These are phyloP conservation scores for Masticophis lateralis DNA, from an alignment of 2,797 vertebrate species.

Conservation along the genomic window DNA sequence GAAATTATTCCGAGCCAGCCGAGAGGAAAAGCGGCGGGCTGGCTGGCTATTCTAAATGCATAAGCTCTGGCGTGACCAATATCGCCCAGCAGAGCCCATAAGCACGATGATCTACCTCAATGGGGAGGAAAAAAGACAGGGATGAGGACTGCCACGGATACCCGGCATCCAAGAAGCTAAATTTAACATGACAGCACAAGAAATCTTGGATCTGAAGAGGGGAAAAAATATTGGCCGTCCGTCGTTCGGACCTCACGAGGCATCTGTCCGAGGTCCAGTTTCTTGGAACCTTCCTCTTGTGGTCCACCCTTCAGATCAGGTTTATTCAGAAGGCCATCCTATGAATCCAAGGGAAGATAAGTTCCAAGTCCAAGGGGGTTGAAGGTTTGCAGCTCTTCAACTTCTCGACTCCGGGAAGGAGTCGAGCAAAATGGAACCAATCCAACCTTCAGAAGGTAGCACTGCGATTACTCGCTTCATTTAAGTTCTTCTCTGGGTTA, in stretches of 20 bases:
- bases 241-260: neutral
- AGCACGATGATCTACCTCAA: slow-evolving; percentile 47
- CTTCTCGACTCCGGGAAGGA: neutral
- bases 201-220: neutral
- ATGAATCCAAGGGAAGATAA: neutral
- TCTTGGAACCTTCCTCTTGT: neutral
- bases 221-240: no score
- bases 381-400: no score
- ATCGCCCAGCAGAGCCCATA: slow-evolving; percentile 24
- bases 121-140: neutral
- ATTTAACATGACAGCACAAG: neutral
- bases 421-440: neutral
- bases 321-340: neutral
- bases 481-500: neutral
- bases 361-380: no score
- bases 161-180: neutral
- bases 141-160: neutral
- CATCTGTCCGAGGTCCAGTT: neutral
- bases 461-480: neutral
- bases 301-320: neutral
- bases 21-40: slow-evolving; percentile 12
- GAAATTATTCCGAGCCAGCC: slow-evolving; percentile 37
- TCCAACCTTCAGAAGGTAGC: neutral
- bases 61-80: slow-evolving; percentile 23
- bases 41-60: slow-evolving; percentile 51